Percentiles rank a stretch among this genome's conserved stretches.
These are phyloP conservation scores for Otus scops DNA, from an alignment of 2,797 vertebrate genomes.

Conservation along the genomic window DNA sequence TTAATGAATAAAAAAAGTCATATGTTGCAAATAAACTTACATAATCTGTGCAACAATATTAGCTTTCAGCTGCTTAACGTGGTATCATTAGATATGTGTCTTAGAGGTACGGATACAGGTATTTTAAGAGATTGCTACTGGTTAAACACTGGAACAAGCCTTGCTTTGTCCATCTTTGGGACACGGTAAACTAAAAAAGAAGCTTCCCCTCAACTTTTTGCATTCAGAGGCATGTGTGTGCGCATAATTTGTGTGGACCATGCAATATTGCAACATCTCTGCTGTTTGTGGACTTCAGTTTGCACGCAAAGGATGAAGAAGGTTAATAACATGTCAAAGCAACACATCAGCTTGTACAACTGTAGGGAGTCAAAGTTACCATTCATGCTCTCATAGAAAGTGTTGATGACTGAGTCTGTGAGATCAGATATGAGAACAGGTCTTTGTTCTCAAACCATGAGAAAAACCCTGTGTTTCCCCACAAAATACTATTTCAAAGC, in stretches of 20 bases:
- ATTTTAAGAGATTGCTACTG: neutral
- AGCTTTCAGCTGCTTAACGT: neutral
- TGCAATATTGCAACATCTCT: neutral
- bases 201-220: neutral
- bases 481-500: neutral
- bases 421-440: neutral
- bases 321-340: neutral
- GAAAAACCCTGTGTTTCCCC: neutral
- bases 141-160: neutral
- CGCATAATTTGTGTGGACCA: rapidly evolving
- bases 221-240: rapidly evolving
- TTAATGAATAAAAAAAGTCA: neutral
- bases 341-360: neutral
- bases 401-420: neutral
- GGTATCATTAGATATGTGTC: rapidly evolving
- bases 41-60: rapidly evolving
- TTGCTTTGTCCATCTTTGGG: neutral
- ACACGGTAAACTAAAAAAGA: neutral
- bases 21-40: neutral
- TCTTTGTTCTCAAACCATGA: neutral
- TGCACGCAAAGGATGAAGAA: neutral
- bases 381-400: neutral
- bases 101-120: neutral
- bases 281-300: neutral
- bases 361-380: neutral